These are phyloP conservation scores for Epizoanthus stellaris DNA, from an alignment of 92 coral and sea anemone species.

Conservation along the genomic window DNA sequence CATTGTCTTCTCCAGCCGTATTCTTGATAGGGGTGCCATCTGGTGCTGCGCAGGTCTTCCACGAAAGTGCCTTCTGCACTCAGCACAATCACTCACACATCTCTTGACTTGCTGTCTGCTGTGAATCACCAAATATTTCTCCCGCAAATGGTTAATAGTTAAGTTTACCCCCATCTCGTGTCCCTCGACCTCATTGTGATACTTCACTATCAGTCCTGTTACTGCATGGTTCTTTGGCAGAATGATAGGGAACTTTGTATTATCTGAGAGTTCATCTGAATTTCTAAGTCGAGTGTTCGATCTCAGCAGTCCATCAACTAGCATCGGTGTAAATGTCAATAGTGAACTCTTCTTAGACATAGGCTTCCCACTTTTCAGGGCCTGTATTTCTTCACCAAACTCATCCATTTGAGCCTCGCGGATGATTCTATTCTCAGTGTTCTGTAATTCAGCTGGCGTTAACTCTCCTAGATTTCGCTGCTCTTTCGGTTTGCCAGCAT, in stretches of 20 bases:
- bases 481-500: conserved; percentile 48
- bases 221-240: conserved; percentile 46
- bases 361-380: conserved; percentile 33
- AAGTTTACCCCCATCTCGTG: conserved; percentile 65
- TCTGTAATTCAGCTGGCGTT: conserved; percentile 60
- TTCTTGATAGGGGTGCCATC: too few relatives aligned
- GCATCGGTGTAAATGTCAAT: conserved; percentile 45
- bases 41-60: not conserved
- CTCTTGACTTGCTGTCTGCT: conserved; percentile 45
- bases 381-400: conserved; percentile 59
- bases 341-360: conserved; percentile 54
- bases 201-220: conserved; percentile 42
- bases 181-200: conserved; percentile 54
- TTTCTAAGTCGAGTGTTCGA: conserved; percentile 57
- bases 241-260: conserved; percentile 61
- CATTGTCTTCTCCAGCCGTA: too few relatives aligned
- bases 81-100: conserved; percentile 32
- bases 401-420: conserved; percentile 54
- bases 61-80: conserved; percentile 45
- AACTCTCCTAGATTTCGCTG: conserved; percentile 51
- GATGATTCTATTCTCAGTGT: conserved; percentile 52
- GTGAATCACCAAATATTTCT: conserved; percentile 50
- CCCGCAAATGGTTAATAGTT: conserved; percentile 56
- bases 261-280: conserved; percentile 44
- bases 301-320: conserved; percentile 56